A percentile compares a stretch with the other conserved stretches of the same genome.
These are phyloP conservation scores for Oncorhynchus keta DNA, from an alignment of 2,113 vertebrate genomes.

Conservation along the genomic window DNA sequence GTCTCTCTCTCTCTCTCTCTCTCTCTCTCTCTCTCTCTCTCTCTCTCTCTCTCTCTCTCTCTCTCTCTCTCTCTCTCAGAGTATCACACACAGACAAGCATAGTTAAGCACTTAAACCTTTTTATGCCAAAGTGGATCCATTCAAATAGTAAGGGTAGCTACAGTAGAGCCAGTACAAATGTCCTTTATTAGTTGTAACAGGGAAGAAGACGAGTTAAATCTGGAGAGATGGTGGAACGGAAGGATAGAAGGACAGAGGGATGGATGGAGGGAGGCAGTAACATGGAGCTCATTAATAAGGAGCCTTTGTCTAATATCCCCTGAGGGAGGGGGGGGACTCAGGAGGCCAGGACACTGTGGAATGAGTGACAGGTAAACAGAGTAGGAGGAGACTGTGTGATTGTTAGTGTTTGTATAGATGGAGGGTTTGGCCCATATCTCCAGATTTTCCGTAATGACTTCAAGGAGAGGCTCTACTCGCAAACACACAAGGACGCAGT, in stretches of 20 bases:
- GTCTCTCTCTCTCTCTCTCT: too few relatives aligned
- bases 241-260: too few relatives aligned
- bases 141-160: neutral
- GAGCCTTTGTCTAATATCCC: neutral
- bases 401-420: neutral
- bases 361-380: neutral
- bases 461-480: neutral
- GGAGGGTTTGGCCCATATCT: neutral
- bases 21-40: too few relatives aligned
- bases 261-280: too few relatives aligned
- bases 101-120: conserved; percentile 10
- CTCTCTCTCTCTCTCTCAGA: neutral
- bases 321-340: neutral
- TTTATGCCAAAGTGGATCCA: conserved; percentile 4
- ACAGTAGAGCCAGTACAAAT: neutral
- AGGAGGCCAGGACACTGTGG: neutral
- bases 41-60: too few relatives aligned
- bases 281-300: neutral
- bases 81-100: neutral
- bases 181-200: neutral
- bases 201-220: neutral
- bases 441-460: neutral
- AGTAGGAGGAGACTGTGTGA: neutral
- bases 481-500: too few relatives aligned
- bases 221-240: neutral